These are phyloP conservation scores for Eristalinus sepulchralis DNA, from an alignment of 2,888 invertebrate genomes.

Conservation along the genomic window DNA sequence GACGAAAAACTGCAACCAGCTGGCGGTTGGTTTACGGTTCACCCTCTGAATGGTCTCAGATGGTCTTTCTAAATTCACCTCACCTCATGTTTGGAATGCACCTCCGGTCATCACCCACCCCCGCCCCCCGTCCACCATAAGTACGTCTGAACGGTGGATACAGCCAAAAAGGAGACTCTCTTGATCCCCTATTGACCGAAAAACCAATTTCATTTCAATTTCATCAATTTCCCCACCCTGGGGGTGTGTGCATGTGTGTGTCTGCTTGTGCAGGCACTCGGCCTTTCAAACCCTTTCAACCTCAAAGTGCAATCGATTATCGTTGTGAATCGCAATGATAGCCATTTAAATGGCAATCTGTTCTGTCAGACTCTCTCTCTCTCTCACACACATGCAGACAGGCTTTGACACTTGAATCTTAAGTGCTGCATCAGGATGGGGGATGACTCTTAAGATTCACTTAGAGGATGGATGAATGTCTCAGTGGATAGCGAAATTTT, in stretches of 20 bases:
- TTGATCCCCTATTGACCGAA: conserved; percentile 39
- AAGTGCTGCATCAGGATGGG: background rate
- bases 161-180: background rate
- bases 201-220: conserved; percentile 66
- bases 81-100: background rate
- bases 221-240: conserved; percentile 18
- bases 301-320: conserved; percentile 64
- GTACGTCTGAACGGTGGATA: background rate
- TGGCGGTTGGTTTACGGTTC: background rate
- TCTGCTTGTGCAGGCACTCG: conserved; percentile 1
- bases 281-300: conserved; percentile 46
- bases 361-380: background rate
- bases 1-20: background rate
- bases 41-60: background rate
- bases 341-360: conserved; percentile 61
- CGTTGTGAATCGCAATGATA: conserved; percentile 55
- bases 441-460: background rate
- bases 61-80: background rate
- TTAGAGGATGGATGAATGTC: too few relatives aligned
- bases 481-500: conserved; percentile 30
- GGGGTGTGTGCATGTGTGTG: conserved; percentile 7
- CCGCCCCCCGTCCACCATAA: background rate
- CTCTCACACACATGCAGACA: background rate
- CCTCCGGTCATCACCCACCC: background rate
- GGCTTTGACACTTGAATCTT: background rate